These are phyloP conservation scores for Heliconius aoede DNA, from an alignment of 2,888 invertebrate species.

Conservation along the genomic window DNA sequence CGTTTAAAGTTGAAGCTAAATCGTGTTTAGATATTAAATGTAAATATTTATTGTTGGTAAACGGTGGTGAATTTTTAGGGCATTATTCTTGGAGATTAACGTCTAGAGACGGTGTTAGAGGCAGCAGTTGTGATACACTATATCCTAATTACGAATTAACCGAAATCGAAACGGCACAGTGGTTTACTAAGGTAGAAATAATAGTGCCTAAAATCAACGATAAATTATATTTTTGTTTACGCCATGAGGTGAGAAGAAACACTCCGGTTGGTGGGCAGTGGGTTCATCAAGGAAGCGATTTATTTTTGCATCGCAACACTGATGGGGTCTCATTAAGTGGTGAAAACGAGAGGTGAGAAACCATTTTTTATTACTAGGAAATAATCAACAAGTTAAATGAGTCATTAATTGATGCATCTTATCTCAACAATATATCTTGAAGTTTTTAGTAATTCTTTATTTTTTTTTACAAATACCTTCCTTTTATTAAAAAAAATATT, in stretches of 20 bases:
- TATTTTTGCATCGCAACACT: conserved; percentile 67
- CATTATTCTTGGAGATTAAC: conserved; percentile 76
- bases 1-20: conserved; percentile 49
- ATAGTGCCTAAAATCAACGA: conserved; percentile 58
- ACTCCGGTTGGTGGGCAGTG: conserved; percentile 68
- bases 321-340: conserved; percentile 45
- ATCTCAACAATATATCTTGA: not conserved
- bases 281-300: conserved; percentile 79
- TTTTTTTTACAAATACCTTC: conserved; percentile 2
- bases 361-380: not conserved
- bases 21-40: conserved; percentile 58
- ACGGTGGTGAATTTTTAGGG: conserved; percentile 73
- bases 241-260: conserved; percentile 57
- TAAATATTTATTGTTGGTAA: conserved; percentile 78
- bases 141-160: conserved; percentile 72
- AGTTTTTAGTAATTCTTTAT: not conserved
- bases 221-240: conserved; percentile 72
- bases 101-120: conserved; percentile 60
- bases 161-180: conserved; percentile 65
- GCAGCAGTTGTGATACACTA: conserved; percentile 67
- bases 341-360: conserved; percentile 27
- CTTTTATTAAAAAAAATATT: not conserved
- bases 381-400: not conserved
- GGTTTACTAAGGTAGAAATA: conserved; percentile 62
- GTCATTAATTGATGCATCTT: not conserved